These are phyloP conservation scores for Osmoderma eremita DNA, from an alignment of 2,888 invertebrate genomes.

Conservation along the genomic window DNA sequence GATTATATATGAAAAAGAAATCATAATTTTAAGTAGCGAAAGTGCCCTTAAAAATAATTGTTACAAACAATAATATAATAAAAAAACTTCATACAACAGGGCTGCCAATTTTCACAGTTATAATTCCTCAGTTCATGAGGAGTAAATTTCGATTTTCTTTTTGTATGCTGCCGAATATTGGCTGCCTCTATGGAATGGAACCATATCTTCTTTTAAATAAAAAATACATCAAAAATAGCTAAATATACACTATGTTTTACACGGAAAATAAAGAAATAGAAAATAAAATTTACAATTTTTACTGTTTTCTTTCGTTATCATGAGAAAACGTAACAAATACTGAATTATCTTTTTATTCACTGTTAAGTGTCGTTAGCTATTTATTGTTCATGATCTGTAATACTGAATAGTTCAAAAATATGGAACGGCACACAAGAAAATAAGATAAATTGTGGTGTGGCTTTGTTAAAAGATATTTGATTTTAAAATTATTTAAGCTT, in stretches of 20 bases:
- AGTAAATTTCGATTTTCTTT: slow-evolving; percentile 15
- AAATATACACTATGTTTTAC: slow-evolving; percentile 57
- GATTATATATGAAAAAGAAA: not conserved
- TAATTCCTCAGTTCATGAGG: slow-evolving; percentile 1
- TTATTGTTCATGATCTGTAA: slow-evolving; percentile 35
- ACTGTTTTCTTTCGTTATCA: too few species aligned
- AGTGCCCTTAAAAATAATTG: slow-evolving; percentile 41
- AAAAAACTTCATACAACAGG: slow-evolving; percentile 41
- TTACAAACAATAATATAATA: slow-evolving; percentile 28
- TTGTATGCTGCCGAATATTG: slow-evolving; percentile 42
- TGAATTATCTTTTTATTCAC: slow-evolving; percentile 23
- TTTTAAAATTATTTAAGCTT: slow-evolving; percentile 24
- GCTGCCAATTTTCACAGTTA: slow-evolving; percentile 42
- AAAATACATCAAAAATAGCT: slow-evolving; percentile 41
- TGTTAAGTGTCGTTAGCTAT: slow-evolving; percentile 21
- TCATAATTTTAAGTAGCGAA: slow-evolving; percentile 38
- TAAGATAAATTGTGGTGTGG: not conserved
- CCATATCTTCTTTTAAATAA: slow-evolving; percentile 35
- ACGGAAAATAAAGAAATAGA: slow-evolving; percentile 41
- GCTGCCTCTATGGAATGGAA: slow-evolving; percentile 54
- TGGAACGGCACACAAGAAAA: not conserved
- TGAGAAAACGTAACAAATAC: slow-evolving; percentile 36
- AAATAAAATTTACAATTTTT: slow-evolving; percentile 38
- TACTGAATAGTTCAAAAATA: slow-evolving; percentile 24
- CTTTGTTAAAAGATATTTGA: slow-evolving; percentile 21